Percentiles rank a stretch among this genome's conserved stretches.
Conservation (phyloP, 2,113 vertebrate genomes). For the Gadus chalcogrammus region DNA sequence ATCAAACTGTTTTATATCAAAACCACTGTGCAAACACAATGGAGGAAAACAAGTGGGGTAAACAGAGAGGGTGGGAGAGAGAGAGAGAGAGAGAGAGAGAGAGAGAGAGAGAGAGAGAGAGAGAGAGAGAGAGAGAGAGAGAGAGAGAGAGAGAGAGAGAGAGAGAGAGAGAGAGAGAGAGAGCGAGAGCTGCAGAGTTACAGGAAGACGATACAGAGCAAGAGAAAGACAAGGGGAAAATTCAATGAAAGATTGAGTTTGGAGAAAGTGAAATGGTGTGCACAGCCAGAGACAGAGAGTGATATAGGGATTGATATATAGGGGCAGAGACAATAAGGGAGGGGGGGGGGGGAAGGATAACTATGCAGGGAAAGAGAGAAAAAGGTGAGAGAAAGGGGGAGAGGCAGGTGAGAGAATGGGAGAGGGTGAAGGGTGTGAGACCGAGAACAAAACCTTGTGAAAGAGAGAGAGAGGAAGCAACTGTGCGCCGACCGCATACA, state of each 20-base stretch:
- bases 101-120: background rate
- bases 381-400: slow-evolving; percentile 1
- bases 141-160: background rate
- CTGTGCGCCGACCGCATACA: slow-evolving; percentile 15
- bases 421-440: background rate
- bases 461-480: slow-evolving; percentile 9
- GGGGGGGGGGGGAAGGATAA: slow-evolving; percentile 1
- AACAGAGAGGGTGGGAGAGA: slow-evolving; percentile 9
- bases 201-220: background rate
- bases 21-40: slow-evolving; percentile 33
- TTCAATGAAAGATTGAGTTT: background rate
- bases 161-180: background rate
- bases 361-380: background rate
- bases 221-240: background rate
- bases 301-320: background rate
- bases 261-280: background rate
- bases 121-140: slow-evolving; percentile 1
- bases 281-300: background rate
- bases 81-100: slow-evolving; percentile 10
- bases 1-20: slow-evolving; percentile 45
- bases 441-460: background rate
- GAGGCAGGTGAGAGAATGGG: background rate
- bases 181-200: background rate
- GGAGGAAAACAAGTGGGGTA: no score
- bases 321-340: background rate